Evolutionary conservation across 2,888 invertebrate genomes (phyloP).

Genomic region (Drosophila phalerata): DNA sequence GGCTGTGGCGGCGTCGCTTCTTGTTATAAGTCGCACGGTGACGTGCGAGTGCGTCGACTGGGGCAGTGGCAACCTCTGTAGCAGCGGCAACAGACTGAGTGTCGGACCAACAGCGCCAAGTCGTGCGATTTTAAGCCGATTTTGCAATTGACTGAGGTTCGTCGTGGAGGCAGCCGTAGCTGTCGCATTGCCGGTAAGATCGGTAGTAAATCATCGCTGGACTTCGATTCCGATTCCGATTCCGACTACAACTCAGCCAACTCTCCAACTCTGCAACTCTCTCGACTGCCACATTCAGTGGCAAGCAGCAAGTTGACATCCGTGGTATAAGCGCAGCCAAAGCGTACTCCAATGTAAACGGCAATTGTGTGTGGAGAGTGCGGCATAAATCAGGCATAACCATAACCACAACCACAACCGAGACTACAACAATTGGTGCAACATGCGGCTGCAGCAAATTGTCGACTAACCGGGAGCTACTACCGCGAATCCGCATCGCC

Average conservation of each 20-base stretch:
- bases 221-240: constrained; percentile 24
- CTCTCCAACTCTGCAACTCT: constrained; percentile 5
- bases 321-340: constrained; percentile 70
- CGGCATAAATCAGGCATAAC: constrained; percentile 83
- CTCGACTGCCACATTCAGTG: constrained; percentile 4
- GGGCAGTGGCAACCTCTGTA: constrained; percentile 1
- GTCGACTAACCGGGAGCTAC: constrained; percentile 34
- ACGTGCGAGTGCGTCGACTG: constrained; percentile 43
- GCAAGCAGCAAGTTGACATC: constrained; percentile 67
- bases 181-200: constrained; percentile 69
- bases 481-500: constrained; percentile 34
- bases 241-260: background rate
- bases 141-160: constrained; percentile 80
- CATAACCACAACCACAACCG: constrained; percentile 59
- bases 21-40: constrained; percentile 74
- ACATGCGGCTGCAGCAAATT: constrained; percentile 81
- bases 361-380: constrained; percentile 54
- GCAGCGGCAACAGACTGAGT: constrained; percentile 7
- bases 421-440: constrained; percentile 82
- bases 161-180: constrained; percentile 67
- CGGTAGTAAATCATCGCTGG: constrained; percentile 70
- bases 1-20: constrained; percentile 62
- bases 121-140: constrained; percentile 76
- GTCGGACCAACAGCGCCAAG: constrained; percentile 47
- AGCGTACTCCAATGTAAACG: constrained; percentile 29